phyloP scores from a whole-genome alignment of 1,140 invertebrate genomes.

The Eurosta solidaginis region DNA sequence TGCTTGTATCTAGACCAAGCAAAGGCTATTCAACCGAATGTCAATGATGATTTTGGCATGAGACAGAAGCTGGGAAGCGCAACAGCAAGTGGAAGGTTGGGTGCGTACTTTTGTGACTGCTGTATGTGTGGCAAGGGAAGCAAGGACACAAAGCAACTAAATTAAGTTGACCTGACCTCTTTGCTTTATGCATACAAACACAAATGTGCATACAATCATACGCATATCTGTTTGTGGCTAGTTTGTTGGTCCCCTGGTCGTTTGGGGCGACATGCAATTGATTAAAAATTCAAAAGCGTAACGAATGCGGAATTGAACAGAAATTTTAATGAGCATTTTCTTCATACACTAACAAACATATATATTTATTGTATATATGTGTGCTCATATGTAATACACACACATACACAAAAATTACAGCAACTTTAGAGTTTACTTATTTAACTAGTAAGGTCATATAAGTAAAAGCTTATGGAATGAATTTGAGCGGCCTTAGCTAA shows the following conservation, averaged over 20 bases:
- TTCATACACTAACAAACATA: not conserved
- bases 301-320: slow-evolving; percentile 34
- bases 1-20: not conserved
- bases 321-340: slow-evolving; percentile 35
- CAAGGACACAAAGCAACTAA: slow-evolving; percentile 30
- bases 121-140: not conserved
- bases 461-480: not conserved
- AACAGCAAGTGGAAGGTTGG: not conserved
- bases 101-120: not conserved
- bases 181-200: slow-evolving; percentile 3
- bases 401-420: not conserved
- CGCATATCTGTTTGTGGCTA: slow-evolving; percentile 11
- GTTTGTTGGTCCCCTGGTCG: not conserved
- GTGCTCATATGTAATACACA: not conserved
- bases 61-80: not conserved
- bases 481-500: not conserved
- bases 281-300: slow-evolving; percentile 37
- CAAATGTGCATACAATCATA: not conserved
- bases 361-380: not conserved
- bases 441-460: slow-evolving; percentile 5
- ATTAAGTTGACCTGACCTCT: slow-evolving; percentile 37
- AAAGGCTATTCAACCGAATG: slow-evolving; percentile 19
- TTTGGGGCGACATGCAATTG: slow-evolving; percentile 29
- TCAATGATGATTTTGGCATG: not conserved
- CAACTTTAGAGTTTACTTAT: not conserved